Evolutionary conservation across 64 coral and sea anemone species (phyloP).

Genomic region (Pachyseris speciosa): DNA sequence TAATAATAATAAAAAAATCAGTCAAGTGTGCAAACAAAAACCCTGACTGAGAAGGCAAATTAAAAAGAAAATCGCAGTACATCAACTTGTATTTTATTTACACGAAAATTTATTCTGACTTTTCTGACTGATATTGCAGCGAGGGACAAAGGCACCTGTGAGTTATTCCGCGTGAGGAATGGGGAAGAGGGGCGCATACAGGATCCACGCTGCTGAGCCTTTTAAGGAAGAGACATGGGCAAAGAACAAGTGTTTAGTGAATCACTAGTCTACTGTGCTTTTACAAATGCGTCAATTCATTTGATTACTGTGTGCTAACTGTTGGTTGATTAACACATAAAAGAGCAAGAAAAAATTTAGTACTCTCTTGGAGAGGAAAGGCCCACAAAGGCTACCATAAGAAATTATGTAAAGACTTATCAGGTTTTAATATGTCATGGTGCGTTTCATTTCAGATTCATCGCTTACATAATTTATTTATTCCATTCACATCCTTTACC

Average conservation of each 20-base stretch:
- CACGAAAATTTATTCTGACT: not conserved
- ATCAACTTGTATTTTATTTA: no score
- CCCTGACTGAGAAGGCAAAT: no score
- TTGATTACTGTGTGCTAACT: not conserved
- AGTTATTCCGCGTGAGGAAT: constrained; percentile 48
- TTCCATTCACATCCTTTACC: no score
- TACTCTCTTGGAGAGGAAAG: no score
- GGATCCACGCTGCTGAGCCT: constrained; percentile 19
- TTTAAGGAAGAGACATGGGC: constrained; percentile 1
- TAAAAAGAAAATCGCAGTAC: no score
- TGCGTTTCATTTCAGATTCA: no score
- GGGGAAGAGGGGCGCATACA: constrained; percentile 23
- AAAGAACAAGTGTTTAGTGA: constrained; percentile 35
- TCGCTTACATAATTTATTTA: not conserved
- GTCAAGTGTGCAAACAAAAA: no score
- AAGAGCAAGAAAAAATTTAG: no score
- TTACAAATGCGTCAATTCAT: not conserved
- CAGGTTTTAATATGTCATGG: no score
- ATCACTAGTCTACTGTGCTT: not conserved
- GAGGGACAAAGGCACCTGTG: constrained; percentile 37
- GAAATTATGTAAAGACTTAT: no score
- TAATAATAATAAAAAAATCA: no score
- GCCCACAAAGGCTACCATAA: no score
- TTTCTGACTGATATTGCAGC: not conserved
- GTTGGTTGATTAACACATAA: not conserved